Percentiles rank a stretch among this genome's conserved stretches.
phyloP scores from a whole-genome alignment of 2,113 vertebrate species.

The Ardeotis arabs region DNA sequence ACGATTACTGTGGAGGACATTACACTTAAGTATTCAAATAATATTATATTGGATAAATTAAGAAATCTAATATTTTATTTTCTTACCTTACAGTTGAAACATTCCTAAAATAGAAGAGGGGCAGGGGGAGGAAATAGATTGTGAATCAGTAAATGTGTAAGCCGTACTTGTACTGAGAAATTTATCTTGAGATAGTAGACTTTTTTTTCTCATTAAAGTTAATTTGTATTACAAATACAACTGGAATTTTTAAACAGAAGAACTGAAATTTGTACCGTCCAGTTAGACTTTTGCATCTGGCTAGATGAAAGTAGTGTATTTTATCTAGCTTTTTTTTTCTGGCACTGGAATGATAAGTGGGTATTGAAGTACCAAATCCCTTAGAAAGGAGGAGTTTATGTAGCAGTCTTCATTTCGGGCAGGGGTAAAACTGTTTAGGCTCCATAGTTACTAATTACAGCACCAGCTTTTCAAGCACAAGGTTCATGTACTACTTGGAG shows the following conservation, averaged over 20 bases:
- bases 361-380: not conserved
- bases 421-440: not conserved
- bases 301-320: not conserved
- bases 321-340: not conserved
- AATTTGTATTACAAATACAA: not conserved
- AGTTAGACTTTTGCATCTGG: not conserved
- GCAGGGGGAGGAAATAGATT: not conserved
- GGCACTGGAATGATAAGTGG: not conserved
- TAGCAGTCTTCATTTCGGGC: not conserved
- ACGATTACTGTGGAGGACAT: conserved; percentile 80
- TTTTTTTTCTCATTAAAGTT: not conserved
- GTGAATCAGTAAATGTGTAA: not conserved
- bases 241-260: not conserved
- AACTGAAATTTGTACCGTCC: not conserved
- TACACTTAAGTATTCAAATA: not conserved
- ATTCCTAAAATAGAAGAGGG: conserved; percentile 82
- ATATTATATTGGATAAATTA: not conserved
- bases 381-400: not conserved
- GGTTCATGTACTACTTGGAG: not conserved
- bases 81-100: conserved; percentile 92
- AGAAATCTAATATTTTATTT: not conserved
- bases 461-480: not conserved
- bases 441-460: not conserved
- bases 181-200: not conserved
- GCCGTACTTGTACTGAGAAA: not conserved